Evolutionary conservation across 2,113 vertebrate genomes (phyloP).

Genomic region (Phrynocephalus versicolor): DNA sequence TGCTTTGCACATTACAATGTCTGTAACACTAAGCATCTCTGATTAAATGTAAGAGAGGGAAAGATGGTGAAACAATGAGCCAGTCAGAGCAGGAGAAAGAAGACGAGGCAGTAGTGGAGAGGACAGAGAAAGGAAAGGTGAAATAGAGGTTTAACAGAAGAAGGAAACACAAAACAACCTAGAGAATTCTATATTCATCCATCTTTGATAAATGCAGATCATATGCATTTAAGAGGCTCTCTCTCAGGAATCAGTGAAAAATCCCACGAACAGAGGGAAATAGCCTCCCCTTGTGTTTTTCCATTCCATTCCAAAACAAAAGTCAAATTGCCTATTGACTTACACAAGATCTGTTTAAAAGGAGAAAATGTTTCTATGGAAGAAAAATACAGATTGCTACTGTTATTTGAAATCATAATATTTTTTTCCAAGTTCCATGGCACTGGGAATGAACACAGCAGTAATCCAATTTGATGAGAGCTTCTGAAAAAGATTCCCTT

Average conservation of each 20-base stretch:
- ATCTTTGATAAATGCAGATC: too few relatives aligned
- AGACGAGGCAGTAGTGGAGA: not conserved
- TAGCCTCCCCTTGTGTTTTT: too few relatives aligned
- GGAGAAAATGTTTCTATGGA: not conserved
- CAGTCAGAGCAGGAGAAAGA: not conserved
- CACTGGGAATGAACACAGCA: not conserved
- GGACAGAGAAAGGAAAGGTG: too few relatives aligned
- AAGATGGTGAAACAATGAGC: not conserved
- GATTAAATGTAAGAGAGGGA: not conserved
- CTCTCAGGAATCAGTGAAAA: too few relatives aligned
- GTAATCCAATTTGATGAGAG: conserved; percentile 16
- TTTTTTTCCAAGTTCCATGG: not conserved
- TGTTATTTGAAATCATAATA: conserved; percentile 10
- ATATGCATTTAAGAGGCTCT: too few relatives aligned
- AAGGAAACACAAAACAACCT: too few relatives aligned
- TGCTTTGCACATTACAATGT: not conserved
- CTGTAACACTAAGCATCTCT: not conserved
- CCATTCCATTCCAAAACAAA: too few relatives aligned
- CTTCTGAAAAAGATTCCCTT: not conserved
- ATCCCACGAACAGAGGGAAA: too few relatives aligned
- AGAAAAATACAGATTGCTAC: not conserved
- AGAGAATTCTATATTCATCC: too few relatives aligned
- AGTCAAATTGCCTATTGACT: not conserved
- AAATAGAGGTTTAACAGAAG: too few relatives aligned
- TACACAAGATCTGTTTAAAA: not conserved